phyloP scores from a whole-genome alignment of 2,888 invertebrate genomes.

The Pterostichus madidus region DNA sequence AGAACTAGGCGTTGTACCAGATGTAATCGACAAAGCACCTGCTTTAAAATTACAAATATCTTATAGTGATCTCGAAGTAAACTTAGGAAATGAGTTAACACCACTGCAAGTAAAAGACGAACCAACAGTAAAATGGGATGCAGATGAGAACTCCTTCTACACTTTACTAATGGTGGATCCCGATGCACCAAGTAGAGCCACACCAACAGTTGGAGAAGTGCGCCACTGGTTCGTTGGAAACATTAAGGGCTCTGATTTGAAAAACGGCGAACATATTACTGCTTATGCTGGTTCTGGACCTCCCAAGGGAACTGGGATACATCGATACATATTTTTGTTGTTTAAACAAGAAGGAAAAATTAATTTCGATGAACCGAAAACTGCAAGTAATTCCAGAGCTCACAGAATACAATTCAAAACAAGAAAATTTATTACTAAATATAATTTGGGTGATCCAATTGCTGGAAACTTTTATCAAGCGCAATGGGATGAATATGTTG shows the following conservation, averaged over 20 bases:
- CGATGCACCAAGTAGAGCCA: constrained; percentile 86
- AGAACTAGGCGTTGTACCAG: constrained; percentile 73
- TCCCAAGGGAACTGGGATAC: constrained; percentile 85
- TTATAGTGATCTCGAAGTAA: constrained; percentile 68
- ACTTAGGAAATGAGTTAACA: constrained; percentile 71
- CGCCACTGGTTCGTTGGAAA: constrained; percentile 90
- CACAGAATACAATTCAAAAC: constrained; percentile 69
- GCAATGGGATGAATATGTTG: constrained; percentile 82
- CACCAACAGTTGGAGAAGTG: constrained; percentile 86
- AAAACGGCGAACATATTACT: constrained; percentile 82
- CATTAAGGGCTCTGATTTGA: constrained; percentile 79
- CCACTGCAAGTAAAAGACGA: constrained; percentile 72
- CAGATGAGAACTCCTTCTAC: constrained; percentile 72
- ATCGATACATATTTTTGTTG: constrained; percentile 85
- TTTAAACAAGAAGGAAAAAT: constrained; percentile 74
- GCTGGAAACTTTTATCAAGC: constrained; percentile 83
- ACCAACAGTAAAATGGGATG: constrained; percentile 72
- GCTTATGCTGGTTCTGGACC: constrained; percentile 85
- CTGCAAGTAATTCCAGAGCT: constrained; percentile 78
- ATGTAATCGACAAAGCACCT: constrained; percentile 73
- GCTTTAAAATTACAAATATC: constrained; percentile 68
- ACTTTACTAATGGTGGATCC: constrained; percentile 83
- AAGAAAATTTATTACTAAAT: constrained; percentile 80
- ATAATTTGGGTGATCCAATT: constrained; percentile 80
- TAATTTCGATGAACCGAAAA: constrained; percentile 74